A percentile compares a stretch with the other conserved stretches of the same genome.
phyloP scores from a whole-genome alignment of 2,888 invertebrate species.

The Dorcus hopei region DNA sequence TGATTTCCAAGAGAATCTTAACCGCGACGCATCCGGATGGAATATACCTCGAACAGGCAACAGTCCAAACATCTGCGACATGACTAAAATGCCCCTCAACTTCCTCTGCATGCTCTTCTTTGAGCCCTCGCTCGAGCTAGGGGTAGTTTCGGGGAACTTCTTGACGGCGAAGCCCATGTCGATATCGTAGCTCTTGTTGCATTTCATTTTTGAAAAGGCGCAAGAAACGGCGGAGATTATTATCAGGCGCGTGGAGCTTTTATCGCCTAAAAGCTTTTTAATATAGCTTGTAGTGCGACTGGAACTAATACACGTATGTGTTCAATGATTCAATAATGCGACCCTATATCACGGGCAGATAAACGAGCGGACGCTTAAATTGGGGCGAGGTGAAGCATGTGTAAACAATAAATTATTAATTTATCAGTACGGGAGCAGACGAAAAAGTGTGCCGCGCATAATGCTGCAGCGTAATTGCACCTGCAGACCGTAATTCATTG shows the following conservation, averaged over 20 bases:
- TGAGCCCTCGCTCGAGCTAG: background rate
- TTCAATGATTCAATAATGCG: no score
- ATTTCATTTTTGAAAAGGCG: background rate
- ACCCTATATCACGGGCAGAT: no score
- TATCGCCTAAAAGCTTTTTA: background rate
- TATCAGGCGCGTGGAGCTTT: background rate
- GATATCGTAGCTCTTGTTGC: background rate
- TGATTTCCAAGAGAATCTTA: background rate
- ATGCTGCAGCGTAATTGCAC: no score
- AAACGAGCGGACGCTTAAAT: no score
- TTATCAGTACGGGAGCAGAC: no score
- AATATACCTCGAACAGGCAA: slow-evolving; percentile 3
- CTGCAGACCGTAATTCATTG: no score
- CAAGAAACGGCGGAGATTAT: background rate
- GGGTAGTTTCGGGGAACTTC: background rate
- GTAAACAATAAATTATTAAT: no score
- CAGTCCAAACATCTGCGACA: slow-evolving; percentile 6
- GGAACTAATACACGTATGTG: no score
- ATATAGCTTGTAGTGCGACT: no score
- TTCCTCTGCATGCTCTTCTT: background rate
- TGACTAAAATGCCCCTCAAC: background rate
- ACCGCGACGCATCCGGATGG: background rate
- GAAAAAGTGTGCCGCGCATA: no score
- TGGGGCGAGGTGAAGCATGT: no score
- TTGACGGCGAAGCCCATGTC: background rate